phyloP scores from a whole-genome alignment of 1,140 invertebrate genomes.

The Phenacoccus solenopsis region DNA sequence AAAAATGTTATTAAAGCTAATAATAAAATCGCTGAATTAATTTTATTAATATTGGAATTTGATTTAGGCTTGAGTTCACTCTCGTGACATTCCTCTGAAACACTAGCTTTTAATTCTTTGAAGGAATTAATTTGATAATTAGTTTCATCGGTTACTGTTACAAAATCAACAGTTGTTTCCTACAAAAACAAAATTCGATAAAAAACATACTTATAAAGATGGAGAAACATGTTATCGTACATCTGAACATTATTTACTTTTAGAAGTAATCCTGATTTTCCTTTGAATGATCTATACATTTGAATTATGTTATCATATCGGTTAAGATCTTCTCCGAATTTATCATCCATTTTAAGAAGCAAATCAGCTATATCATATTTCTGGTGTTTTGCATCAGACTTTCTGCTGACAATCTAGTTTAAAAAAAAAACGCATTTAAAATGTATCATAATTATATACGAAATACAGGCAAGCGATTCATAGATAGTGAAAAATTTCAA shows the following conservation, averaged over 20 bases:
- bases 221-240: no score
- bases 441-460: no score
- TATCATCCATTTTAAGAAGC: slow-evolving; percentile 39
- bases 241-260: slow-evolving; percentile 35
- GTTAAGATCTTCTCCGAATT: slow-evolving; percentile 29
- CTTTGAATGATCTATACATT: slow-evolving; percentile 38
- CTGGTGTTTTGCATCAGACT: slow-evolving; percentile 24
- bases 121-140: background rate
- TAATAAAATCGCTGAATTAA: background rate
- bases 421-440: no score
- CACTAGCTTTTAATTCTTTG: background rate
- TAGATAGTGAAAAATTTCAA: no score
- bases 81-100: background rate
- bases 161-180: background rate
- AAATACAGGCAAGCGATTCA: no score
- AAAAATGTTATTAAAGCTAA: background rate
- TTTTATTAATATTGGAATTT: background rate
- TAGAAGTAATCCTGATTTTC: slow-evolving; percentile 40
- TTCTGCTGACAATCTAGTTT: slow-evolving; percentile 27
- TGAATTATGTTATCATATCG: slow-evolving; percentile 33
- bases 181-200: background rate
- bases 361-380: slow-evolving; percentile 32
- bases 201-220: no score
- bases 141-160: background rate
- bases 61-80: background rate